Percentiles rank a stretch among this genome's conserved stretches.
Evolutionary conservation across 1,140 invertebrate genomes (phyloP).

Genomic region (Maconellicoccus hirsutus): DNA sequence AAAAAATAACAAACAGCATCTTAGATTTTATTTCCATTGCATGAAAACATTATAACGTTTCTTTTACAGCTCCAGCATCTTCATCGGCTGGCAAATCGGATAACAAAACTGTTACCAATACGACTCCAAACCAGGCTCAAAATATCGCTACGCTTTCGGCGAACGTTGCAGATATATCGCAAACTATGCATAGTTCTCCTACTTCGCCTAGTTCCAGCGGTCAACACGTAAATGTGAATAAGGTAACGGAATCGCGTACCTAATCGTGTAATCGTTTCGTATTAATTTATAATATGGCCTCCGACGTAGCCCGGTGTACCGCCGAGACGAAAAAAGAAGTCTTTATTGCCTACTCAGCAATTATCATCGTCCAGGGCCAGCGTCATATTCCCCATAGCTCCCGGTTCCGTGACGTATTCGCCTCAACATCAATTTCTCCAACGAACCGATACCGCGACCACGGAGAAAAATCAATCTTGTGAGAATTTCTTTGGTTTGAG

Average conservation of each 20-base stretch:
- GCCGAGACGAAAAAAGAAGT: constrained; percentile 34
- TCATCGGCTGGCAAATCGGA: neutral
- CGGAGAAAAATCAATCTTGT: neutral
- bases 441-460: constrained; percentile 26
- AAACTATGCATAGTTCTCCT: neutral
- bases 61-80: neutral
- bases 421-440: constrained; percentile 35
- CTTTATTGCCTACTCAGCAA: constrained; percentile 48
- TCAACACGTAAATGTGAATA: neutral
- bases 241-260: neutral
- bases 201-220: neutral
- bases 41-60: neutral
- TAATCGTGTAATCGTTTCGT: neutral
- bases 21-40: no score
- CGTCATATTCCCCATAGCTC: constrained; percentile 59
- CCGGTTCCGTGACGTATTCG: constrained; percentile 28
- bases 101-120: neutral
- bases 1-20: no score
- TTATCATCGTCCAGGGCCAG: constrained; percentile 58
- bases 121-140: neutral
- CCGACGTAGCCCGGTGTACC: constrained; percentile 25
- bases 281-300: no score
- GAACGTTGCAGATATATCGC: neutral
- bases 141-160: neutral
- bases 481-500: no score